Evolutionary conservation across 2,797 vertebrate genomes (phyloP).

Genomic region (Sebastes paucispinis): DNA sequence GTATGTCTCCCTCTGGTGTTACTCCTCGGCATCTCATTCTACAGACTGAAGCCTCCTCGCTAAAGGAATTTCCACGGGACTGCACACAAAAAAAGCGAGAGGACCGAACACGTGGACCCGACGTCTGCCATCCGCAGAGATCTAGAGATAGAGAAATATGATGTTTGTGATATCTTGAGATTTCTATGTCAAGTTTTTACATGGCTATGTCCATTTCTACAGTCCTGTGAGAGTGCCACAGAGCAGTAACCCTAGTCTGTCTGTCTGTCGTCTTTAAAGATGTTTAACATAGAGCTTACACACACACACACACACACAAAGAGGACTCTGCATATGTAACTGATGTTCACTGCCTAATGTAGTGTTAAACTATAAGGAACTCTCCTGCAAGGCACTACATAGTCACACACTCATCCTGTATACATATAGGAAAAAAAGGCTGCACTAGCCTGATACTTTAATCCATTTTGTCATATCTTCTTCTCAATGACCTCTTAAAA

Average conservation of each 20-base stretch:
- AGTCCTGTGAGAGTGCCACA: conserved; percentile 71
- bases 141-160: conserved; percentile 64
- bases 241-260: conserved; percentile 71
- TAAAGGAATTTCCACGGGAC: conserved; percentile 35
- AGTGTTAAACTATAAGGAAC: conserved; percentile 50
- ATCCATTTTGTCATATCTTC: conserved; percentile 60
- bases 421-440: conserved; percentile 46
- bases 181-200: conserved; percentile 80
- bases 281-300: conserved; percentile 70
- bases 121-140: conserved; percentile 61
- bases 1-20: conserved; percentile 79
- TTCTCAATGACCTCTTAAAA: conserved; percentile 61
- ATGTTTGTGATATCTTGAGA: conserved; percentile 79
- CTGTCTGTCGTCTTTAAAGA: conserved; percentile 65
- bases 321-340: conserved; percentile 57
- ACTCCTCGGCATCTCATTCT: conserved; percentile 43
- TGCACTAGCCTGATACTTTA: conserved; percentile 42
- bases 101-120: conserved; percentile 5
- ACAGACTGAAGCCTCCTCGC: conserved; percentile 35
- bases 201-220: conserved; percentile 71
- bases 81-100: background rate
- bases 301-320: conserved; percentile 6
- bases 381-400: conserved; percentile 37
- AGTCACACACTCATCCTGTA: conserved; percentile 37
- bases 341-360: conserved; percentile 61